Evolutionary conservation across 2,113 vertebrate species (phyloP).

Genomic region (Bubo blakistoni): DNA sequence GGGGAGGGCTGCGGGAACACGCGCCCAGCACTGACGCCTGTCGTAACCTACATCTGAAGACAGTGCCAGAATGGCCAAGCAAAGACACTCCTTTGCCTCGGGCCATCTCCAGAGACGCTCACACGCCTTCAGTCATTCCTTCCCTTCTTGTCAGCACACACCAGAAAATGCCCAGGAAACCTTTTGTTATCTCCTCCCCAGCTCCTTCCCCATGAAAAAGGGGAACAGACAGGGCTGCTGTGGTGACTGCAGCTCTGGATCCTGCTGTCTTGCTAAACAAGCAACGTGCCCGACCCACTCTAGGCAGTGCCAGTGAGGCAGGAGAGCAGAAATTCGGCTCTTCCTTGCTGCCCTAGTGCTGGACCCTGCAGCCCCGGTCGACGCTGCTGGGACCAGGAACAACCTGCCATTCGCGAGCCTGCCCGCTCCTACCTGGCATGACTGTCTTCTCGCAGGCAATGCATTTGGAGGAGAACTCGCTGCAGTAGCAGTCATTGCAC

Average conservation of each 20-base stretch:
- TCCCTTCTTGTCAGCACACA: not conserved
- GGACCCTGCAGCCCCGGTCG: rapidly evolving
- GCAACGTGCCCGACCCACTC: not conserved
- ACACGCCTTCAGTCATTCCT: not conserved
- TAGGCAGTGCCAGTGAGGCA: not conserved
- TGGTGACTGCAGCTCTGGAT: not conserved
- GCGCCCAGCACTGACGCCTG: not conserved
- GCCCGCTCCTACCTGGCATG: conserved; percentile 86
- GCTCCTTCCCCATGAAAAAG: not conserved
- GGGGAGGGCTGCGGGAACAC: not conserved
- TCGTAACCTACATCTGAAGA: not conserved
- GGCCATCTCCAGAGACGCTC: not conserved
- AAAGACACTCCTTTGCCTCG: conserved; percentile 23
- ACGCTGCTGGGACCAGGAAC: not conserved
- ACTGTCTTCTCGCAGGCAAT: conserved; percentile 93
- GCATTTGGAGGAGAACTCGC: conserved; percentile 95
- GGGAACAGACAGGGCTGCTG: not conserved
- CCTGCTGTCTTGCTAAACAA: not conserved
- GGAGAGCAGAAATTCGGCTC: not conserved
- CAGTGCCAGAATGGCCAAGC: conserved; percentile 8
- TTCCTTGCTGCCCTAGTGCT: not conserved
- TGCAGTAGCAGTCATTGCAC: conserved; percentile 97
- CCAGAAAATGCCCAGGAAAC: conserved; percentile 5
- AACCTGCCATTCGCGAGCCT: rapidly evolving
- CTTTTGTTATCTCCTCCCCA: not conserved